Evolutionary conservation across 1,140 invertebrate species (phyloP), one percentile per base, ranked within the genome.

Genomic region (Drosophila insularis): DNA sequence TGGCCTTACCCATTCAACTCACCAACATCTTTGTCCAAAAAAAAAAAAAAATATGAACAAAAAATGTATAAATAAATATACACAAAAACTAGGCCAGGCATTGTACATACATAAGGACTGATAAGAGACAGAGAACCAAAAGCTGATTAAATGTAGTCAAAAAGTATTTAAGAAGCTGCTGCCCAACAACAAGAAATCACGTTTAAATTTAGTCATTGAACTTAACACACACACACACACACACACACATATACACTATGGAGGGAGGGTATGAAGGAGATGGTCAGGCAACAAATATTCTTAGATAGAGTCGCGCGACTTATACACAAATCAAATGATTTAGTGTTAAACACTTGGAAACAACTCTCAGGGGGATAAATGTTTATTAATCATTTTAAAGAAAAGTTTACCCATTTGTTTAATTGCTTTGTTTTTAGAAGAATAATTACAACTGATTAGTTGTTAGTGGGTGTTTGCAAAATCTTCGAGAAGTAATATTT

Each of bases 121-220:
- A 86, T 86, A 86, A 86, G 63, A 43, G 32, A 1, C 32, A 35
- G 32, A 37, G 35, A 19, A 50, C 23, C 14, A 27, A 19, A 66
- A 58, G 63, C 82, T 82, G 79, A 86, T 82, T 87, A 76, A 86
- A 65, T 61, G 74, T 70, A 72, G 68, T 68, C 70, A 37, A 62
- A 70, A 73, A 61, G 31, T 58, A 80, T 67, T 59, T 31, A 78
- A 43, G 60, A 63, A 39, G 31, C 58, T 56, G 62, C 23, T 39
- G 35, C 60, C 23, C 62, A 73, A 67, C 71, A 71, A 67, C 67
- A 71, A 69, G 37, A 78, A 78, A 69, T 67, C 35, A 77, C 58
- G 62, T 79, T 76, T 55, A 67, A 86, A 71, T 86, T 86, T 87
- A 87, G 82, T 87, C 82, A 86, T 87, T 86, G 79, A 86, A 86